phyloP scores from a whole-genome alignment of 2,888 invertebrate genomes.

The Eurytoma californica region DNA sequence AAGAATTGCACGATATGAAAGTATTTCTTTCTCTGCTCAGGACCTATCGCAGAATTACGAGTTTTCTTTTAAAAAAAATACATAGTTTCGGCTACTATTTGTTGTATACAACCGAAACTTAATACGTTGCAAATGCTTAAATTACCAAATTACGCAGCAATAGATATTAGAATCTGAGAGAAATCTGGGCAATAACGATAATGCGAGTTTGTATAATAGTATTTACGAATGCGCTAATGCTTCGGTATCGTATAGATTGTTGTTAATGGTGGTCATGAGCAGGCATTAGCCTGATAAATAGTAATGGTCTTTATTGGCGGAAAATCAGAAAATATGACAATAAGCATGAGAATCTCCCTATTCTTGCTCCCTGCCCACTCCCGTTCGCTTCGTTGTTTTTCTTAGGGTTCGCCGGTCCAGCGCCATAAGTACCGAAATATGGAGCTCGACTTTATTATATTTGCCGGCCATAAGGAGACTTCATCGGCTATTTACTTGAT shows the following conservation, averaged over 20 bases:
- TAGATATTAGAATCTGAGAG: slow-evolving; percentile 41
- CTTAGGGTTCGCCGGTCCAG: slow-evolving; percentile 65
- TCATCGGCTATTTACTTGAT: slow-evolving; percentile 72
- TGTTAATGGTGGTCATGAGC: slow-evolving; percentile 74
- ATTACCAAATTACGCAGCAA: background rate
- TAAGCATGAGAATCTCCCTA: slow-evolving; percentile 57
- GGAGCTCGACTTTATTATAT: slow-evolving; percentile 74
- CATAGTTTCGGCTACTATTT: no score
- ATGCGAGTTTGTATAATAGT: slow-evolving; percentile 21
- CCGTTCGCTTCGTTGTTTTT: slow-evolving; percentile 63
- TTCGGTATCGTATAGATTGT: slow-evolving; percentile 70
- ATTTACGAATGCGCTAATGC: slow-evolving; percentile 64
- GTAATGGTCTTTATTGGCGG: slow-evolving; percentile 75
- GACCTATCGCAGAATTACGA: no score
- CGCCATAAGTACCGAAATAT: slow-evolving; percentile 72
- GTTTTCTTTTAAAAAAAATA: no score
- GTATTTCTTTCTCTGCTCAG: slow-evolving; percentile 1
- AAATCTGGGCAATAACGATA: slow-evolving; percentile 40
- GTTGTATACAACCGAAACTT: no score
- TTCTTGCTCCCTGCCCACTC: slow-evolving; percentile 42
- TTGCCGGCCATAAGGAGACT: slow-evolving; percentile 73
- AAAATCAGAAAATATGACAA: slow-evolving; percentile 75
- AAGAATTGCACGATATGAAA: slow-evolving; percentile 26
- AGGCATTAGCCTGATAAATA: slow-evolving; percentile 75
- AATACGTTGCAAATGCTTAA: background rate